Evolutionary conservation across 2,888 invertebrate species (phyloP).

Genomic region (Tuta absoluta): DNA sequence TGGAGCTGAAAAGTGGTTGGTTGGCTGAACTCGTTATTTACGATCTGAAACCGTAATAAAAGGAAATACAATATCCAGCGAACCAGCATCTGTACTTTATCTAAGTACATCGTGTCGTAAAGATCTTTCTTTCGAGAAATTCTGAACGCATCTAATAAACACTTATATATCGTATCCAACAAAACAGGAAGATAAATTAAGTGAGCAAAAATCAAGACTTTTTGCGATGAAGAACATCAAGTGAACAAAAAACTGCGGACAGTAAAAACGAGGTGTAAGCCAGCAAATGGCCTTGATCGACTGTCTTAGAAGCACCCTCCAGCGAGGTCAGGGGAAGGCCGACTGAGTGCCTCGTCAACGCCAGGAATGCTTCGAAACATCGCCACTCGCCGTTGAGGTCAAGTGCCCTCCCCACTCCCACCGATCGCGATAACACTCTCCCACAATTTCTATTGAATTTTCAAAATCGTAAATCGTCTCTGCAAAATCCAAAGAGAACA

Average conservation of each 20-base stretch:
- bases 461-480: not conserved
- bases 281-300: constrained; percentile 53
- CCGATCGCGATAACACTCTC: constrained; percentile 27
- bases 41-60: not conserved
- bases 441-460: constrained; percentile 16
- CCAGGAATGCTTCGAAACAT: constrained; percentile 24
- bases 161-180: not conserved
- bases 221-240: constrained; percentile 15
- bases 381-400: constrained; percentile 22
- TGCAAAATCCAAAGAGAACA: not conserved
- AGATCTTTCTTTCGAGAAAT: not conserved
- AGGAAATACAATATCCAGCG: not conserved
- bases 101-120: no score
- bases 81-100: no score
- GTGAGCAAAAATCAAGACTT: constrained; percentile 11
- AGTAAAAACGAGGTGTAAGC: constrained; percentile 25
- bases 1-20: no score
- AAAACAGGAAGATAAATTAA: constrained; percentile 1
- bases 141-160: constrained; percentile 4
- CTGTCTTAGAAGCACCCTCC: constrained; percentile 55
- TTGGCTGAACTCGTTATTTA: not conserved
- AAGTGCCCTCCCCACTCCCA: constrained; percentile 21
- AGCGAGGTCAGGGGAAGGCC: constrained; percentile 54
- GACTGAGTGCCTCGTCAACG: constrained; percentile 51
- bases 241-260: constrained; percentile 10